Evolutionary conservation across 2,888 invertebrate genomes (phyloP), one percentile per base, ranked within the genome.

Genomic region (Zygogramma bicolorata): DNA sequence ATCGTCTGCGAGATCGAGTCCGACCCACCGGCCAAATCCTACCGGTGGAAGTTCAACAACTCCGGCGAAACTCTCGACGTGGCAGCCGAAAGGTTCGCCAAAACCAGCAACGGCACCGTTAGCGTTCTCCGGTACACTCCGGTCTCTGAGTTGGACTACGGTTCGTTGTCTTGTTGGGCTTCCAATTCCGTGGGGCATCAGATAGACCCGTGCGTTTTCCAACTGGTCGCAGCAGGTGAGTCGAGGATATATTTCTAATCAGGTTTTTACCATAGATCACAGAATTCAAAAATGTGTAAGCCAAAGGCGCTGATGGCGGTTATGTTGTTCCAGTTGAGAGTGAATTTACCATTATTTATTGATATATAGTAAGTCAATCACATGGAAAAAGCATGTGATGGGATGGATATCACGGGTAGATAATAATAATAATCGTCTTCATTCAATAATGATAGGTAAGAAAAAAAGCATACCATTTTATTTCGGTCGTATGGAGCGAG

Each of bases 1-100:
- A 94, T 97, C 81, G 91, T 92, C 73, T 97, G 97, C 88, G 95
- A 94, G 88, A 94, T 97, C 83, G 96, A 97, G 87, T 95, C 97
- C 10, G 96, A 97, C 89, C 97, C 97, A 27, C 95, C 95, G 63
- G 96, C 95, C 69, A 93, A 94, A 81, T 93, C 92, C 84, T 97
- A 97, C 89, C 93, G 94, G 81, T 97, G 97, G 97, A 96, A 96
- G 89, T 96, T 97, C 89, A 97, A 97, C 90, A 96, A 96, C 89
- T 95, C 95, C 10, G 96, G 96, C 3, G 96, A 96, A 88, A 95
- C 95, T 61, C 88, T 95, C 76, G 95, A 96, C 87, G 93, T 95
- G 70, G 93, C 93, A 62, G 91, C 93, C 58, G 94, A 94, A 85
- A 88, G 93, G 73, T 95, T 93, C 88, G 86, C 89, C 71, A 92